Evolutionary conservation across 2,113 vertebrate species (phyloP).

Genomic region (Thamnophis sirtalis): DNA sequence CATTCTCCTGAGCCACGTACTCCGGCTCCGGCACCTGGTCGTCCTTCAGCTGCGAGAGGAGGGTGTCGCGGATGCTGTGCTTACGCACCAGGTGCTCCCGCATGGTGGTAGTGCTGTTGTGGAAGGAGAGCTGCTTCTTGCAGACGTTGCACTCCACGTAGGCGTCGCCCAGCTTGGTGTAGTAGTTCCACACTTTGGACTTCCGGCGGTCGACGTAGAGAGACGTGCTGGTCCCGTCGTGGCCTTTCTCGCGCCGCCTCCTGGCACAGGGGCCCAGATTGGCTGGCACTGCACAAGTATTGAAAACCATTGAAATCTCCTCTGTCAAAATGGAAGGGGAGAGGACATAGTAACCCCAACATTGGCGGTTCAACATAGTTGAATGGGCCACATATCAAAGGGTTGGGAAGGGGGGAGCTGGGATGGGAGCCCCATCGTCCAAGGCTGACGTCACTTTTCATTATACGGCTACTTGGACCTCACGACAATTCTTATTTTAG

Average conservation of each 20-base stretch:
- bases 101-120: conserved; percentile 70
- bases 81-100: conserved; percentile 68
- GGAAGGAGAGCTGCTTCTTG: conserved; percentile 69
- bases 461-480: not conserved
- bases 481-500: not conserved
- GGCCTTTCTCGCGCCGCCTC: conserved; percentile 50
- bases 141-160: conserved; percentile 70
- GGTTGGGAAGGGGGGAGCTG: not conserved
- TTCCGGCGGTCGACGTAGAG: conserved; percentile 53
- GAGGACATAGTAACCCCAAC: not conserved
- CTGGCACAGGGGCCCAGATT: conserved; percentile 34
- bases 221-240: not conserved
- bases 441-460: not conserved
- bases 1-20: conserved; percentile 20
- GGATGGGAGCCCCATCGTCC: not conserved
- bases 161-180: conserved; percentile 62
- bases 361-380: not conserved
- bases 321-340: not conserved
- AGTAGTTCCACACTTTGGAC: conserved; percentile 70
- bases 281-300: conserved; percentile 36
- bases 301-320: conserved; percentile 42
- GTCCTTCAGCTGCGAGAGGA: conserved; percentile 52
- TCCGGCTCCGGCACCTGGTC: conserved; percentile 49
- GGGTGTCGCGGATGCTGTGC: conserved; percentile 61
- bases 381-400: not conserved